Evolutionary conservation across 2,113 vertebrate genomes (phyloP).

Genomic region (Peromyscus maniculatus): DNA sequence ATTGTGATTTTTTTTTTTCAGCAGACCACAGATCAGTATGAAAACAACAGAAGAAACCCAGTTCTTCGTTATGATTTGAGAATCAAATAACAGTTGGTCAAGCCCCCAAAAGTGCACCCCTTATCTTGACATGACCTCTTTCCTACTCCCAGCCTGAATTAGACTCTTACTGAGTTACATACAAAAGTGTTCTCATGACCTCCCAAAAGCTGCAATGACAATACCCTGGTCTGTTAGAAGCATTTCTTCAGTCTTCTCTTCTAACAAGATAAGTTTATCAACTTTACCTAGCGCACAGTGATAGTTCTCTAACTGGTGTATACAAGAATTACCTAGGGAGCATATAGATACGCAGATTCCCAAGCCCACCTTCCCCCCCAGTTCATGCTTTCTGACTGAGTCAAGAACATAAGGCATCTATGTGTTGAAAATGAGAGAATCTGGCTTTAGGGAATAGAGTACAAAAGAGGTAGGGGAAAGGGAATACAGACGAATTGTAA

Average conservation of each 20-base stretch:
- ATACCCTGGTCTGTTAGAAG: slow-evolving; percentile 32
- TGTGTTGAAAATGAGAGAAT: slow-evolving; percentile 18
- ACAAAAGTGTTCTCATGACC: slow-evolving; percentile 61
- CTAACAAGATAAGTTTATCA: slow-evolving; percentile 70
- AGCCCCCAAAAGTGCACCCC: neutral
- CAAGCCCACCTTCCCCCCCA: neutral
- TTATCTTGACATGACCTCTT: slow-evolving; percentile 56
- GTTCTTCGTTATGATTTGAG: slow-evolving; percentile 44
- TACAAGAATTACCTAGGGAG: neutral
- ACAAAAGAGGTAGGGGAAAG: slow-evolving; percentile 4
- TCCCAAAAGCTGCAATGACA: slow-evolving; percentile 45
- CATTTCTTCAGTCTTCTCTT: slow-evolving; percentile 63
- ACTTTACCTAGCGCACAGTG: slow-evolving; percentile 46
- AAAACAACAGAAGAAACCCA: slow-evolving; percentile 45
- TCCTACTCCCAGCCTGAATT: slow-evolving; percentile 30
- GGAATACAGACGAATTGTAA: neutral
- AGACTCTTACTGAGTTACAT: slow-evolving; percentile 65
- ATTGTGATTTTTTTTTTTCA: neutral
- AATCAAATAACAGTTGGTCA: slow-evolving; percentile 19
- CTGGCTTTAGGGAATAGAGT: neutral
- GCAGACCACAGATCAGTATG: slow-evolving; percentile 33
- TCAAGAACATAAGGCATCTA: neutral
- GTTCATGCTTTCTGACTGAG: neutral
- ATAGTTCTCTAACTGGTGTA: slow-evolving; percentile 28
- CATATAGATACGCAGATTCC: slow-evolving; percentile 4